These are phyloP conservation scores for Aphidius ervi DNA, from an alignment of 1,140 invertebrate genomes.

Conservation along the genomic window DNA sequence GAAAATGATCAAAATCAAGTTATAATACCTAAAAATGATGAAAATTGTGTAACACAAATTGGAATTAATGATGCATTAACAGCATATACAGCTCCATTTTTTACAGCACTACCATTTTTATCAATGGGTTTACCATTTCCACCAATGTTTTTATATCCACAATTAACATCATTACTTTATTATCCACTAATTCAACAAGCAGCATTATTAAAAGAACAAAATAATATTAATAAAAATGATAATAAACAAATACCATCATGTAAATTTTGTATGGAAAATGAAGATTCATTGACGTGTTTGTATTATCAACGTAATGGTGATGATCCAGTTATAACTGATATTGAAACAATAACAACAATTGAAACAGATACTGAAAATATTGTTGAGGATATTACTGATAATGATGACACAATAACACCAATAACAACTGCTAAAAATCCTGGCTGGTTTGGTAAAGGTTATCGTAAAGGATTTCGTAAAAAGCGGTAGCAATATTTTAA, in stretches of 20 bases:
- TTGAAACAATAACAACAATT: slow-evolving; percentile 8
- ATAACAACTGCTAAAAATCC: slow-evolving; percentile 52
- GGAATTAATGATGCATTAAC: slow-evolving; percentile 34
- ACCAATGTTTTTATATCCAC: slow-evolving; percentile 49
- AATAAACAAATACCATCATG: slow-evolving; percentile 47
- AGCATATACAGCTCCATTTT: slow-evolving; percentile 45
- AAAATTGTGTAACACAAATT: slow-evolving; percentile 33
- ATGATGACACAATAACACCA: slow-evolving; percentile 35
- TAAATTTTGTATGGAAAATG: slow-evolving; percentile 49
- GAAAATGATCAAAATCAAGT: neutral
- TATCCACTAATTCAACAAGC: slow-evolving; percentile 47
- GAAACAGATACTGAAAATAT: slow-evolving; percentile 30
- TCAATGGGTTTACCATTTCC: slow-evolving; percentile 52
- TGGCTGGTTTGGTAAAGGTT: slow-evolving; percentile 65
- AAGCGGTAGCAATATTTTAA: slow-evolving; percentile 52
- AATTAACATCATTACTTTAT: slow-evolving; percentile 45
- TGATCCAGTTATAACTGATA: slow-evolving; percentile 24
- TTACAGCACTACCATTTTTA: slow-evolving; percentile 47
- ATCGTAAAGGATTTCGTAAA: slow-evolving; percentile 53
- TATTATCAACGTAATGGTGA: slow-evolving; percentile 45
- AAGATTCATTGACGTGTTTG: slow-evolving; percentile 45
- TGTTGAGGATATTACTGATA: slow-evolving; percentile 31
- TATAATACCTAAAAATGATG: slow-evolving; percentile 25
- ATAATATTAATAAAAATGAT: slow-evolving; percentile 23
- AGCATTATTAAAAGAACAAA: slow-evolving; percentile 25